Conservation (phyloP, 2,888 invertebrate species). For the Zygaena filipendulae region DNA sequence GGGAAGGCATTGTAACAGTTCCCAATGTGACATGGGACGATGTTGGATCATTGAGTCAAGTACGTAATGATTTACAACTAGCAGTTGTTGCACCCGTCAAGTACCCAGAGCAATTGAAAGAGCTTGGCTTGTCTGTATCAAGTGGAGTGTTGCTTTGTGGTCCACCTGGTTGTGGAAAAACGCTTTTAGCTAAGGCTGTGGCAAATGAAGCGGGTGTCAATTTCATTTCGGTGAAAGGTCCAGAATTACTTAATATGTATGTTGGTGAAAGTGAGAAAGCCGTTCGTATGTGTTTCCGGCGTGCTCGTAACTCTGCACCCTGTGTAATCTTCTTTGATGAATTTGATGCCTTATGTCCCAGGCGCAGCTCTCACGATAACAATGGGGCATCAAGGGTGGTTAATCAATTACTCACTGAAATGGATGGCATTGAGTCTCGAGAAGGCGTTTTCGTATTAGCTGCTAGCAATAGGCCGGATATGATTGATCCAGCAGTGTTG, state of each 20-base stretch:
- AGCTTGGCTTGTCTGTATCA: constrained; percentile 82
- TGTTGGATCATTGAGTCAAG: constrained; percentile 89
- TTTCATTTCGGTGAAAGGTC: constrained; percentile 98
- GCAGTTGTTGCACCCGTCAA: constrained; percentile 94
- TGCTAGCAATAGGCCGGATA: constrained; percentile 96
- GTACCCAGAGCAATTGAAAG: constrained; percentile 81
- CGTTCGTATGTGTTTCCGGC: constrained; percentile 94
- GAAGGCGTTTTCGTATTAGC: constrained; percentile 95
- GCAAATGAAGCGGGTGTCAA: constrained; percentile 99
- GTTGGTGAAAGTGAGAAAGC: constrained; percentile 98
- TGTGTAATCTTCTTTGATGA: constrained; percentile 99
- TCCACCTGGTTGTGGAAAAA: constrained; percentile 97
- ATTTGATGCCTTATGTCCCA: constrained; percentile 94
- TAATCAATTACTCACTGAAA: constrained; percentile 96
- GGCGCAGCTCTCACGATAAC: constrained; percentile 79
- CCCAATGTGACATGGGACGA: constrained; percentile 98
- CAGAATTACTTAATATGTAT: constrained; percentile 98
- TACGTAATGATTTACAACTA: constrained; percentile 90
- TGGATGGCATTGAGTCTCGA: constrained; percentile 95
- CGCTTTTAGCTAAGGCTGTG: constrained; percentile 96
- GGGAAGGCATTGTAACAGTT: constrained; percentile 97
- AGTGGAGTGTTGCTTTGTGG: constrained; percentile 95
- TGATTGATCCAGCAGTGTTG: constrained; percentile 94
- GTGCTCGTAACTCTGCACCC: constrained; percentile 94
- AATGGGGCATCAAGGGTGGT: constrained; percentile 88